Conservation (phyloP, 2,113 vertebrate species). For the Laterallus jamaicensis region DNA sequence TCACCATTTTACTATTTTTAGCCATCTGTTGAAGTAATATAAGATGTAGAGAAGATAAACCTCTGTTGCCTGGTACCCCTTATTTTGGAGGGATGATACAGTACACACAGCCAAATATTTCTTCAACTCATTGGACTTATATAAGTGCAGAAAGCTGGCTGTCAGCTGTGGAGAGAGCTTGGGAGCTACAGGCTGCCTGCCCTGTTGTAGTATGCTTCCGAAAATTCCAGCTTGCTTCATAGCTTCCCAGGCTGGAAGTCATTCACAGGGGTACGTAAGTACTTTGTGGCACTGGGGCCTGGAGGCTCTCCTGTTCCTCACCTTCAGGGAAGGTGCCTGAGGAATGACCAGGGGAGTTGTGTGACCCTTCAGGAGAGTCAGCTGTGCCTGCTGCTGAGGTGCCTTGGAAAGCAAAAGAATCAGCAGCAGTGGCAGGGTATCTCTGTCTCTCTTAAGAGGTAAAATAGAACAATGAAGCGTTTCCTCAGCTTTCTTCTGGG, state of each 20-base stretch:
- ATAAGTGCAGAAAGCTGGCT: not conserved
- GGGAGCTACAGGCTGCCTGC: not conserved
- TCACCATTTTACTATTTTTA: conserved; percentile 46
- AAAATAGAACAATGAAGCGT: not conserved
- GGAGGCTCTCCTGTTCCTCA: not conserved
- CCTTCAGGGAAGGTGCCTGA: not conserved
- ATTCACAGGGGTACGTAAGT: rapidly evolving
- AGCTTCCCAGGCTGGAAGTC: not conserved
- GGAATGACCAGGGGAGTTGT: not conserved
- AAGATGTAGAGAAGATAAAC: not conserved
- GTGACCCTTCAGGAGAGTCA: not conserved
- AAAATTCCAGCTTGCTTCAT: not conserved
- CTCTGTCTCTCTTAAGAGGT: not conserved
- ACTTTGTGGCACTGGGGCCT: too few relatives aligned
- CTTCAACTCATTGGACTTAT: not conserved
- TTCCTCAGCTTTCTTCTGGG: not conserved
- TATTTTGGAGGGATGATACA: not conserved
- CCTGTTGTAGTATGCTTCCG: not conserved
- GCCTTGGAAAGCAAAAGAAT: not conserved
- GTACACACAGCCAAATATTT: not conserved
- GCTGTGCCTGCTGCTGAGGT: not conserved
- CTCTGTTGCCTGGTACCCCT: not conserved
- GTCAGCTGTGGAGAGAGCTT: rapidly evolving
- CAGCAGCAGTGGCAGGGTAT: rapidly evolving
- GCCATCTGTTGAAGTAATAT: not conserved